Evolutionary conservation across 2,797 vertebrate genomes (phyloP).

Genomic region (Telmatherina bonti): DNA sequence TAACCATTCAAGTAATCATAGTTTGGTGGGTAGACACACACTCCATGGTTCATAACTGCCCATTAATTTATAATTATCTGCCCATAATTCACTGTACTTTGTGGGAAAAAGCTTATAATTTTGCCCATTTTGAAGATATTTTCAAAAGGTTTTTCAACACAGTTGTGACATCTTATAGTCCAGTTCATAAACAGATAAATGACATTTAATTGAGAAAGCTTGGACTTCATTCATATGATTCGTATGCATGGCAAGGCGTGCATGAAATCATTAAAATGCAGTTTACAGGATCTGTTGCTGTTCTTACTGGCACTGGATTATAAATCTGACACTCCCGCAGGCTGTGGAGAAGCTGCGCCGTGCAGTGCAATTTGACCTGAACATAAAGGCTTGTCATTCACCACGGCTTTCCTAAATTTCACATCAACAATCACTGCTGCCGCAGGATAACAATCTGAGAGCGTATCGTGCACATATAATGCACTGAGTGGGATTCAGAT

Average conservation of each 20-base stretch:
- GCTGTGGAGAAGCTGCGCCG: not conserved
- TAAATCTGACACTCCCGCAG: not conserved
- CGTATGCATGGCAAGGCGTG: not conserved
- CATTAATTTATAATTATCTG: not conserved
- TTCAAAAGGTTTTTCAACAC: not conserved
- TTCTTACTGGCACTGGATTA: not conserved
- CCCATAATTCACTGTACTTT: not conserved
- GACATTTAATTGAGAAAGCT: not conserved
- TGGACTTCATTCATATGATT: not conserved
- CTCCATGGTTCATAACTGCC: not conserved
- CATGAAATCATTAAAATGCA: not conserved
- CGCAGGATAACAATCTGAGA: not conserved
- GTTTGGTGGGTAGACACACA: no score
- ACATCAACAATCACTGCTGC: not conserved
- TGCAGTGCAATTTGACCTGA: not conserved
- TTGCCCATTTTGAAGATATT: not conserved
- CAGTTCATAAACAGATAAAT: not conserved
- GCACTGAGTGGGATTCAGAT: not conserved
- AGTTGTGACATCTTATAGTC: not conserved
- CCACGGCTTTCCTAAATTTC: not conserved
- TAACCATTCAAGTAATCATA: no score
- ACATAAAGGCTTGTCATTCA: not conserved
- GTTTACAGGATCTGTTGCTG: not conserved
- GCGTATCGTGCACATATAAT: not conserved
- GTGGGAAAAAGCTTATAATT: not conserved